Base-by-base conservation (phyloP, 2,888 invertebrate species). In the Biston stratarius region DNA sequence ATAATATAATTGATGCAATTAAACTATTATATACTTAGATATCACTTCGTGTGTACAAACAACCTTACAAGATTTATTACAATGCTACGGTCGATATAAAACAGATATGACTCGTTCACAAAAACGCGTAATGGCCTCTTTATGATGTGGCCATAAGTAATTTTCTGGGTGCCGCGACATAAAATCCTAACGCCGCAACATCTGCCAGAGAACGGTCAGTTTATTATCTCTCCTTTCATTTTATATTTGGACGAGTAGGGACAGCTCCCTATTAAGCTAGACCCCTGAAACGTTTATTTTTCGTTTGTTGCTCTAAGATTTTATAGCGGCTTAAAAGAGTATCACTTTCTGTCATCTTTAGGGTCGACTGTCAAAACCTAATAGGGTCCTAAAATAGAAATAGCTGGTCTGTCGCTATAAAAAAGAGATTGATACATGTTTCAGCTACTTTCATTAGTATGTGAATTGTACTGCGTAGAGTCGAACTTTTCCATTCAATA, bases 141-240 rank as follows among this genome's bases (percentile, higher is more conserved):
- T 45, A 57, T 52, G n/a, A 51, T 24, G 34, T 56, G 51, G 57
- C 40, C 52, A 66, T 61, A 52, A 42, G 40, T 61, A 51, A 48
- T 66, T 57, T 53, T 48, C 67, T 59, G 62, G 14, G 38, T 34
- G 66, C 51, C 34, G 66, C 57, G 14, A 40, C 53, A 62, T 67
- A 62, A 67, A 58, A 57, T 42, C 14, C 34, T 48, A 67, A 47
- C 34, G 48, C 36, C 52, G 3, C 15, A 14, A 34, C 61, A 61
- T 58, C 40, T 61, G 61, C 24, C 48, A 48, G 12, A 36, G 40
- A 40, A 47, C 15, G 45, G 49, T 51, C 56, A 45, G 10, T 61
- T 57, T 66, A 61, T 40, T 59, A 57, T 56, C 49, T 57, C 51
- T 58, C 51, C 45, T 57, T 66, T 52, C 44, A 57, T 45, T 56